Evolutionary conservation across 2,888 invertebrate species (phyloP).

Genomic region (Acanthopleura granulata): DNA sequence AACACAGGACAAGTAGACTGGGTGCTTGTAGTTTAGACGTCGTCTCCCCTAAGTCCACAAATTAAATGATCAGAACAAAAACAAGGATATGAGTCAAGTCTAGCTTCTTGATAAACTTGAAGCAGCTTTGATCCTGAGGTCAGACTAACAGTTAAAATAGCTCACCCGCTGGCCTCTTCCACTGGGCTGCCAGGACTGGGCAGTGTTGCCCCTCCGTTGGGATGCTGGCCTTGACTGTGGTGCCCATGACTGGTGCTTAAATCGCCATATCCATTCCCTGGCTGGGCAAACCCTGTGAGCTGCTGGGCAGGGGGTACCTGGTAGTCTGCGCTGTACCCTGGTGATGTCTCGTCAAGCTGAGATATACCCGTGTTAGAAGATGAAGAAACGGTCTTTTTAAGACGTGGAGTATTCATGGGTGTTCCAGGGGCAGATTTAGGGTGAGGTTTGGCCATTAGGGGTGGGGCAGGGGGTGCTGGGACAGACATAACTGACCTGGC

Average conservation of each 20-base stretch:
- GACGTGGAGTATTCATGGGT: not conserved
- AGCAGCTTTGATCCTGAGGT: no score
- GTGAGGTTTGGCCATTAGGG: not conserved
- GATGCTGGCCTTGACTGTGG: not conserved
- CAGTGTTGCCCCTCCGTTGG: not conserved
- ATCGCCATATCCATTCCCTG: not conserved
- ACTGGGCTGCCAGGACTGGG: not conserved
- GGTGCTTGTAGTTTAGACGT: no score
- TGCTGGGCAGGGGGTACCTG: not conserved
- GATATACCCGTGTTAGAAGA: not conserved
- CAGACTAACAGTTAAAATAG: not conserved
- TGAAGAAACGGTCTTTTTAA: not conserved
- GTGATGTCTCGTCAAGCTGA: not conserved
- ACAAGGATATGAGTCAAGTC: no score
- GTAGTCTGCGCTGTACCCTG: not conserved
- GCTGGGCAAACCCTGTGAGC: no score
- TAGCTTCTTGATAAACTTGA: no score
- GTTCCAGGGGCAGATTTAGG: slow-evolving; percentile 8
- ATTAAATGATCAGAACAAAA: no score
- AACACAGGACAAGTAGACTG: no score
- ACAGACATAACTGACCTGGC: slow-evolving; percentile 2
- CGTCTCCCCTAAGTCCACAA: no score
- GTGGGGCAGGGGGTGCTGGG: slow-evolving; percentile 3
- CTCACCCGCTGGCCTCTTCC: not conserved
- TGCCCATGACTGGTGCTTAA: not conserved